Percentiles rank a stretch among this genome's conserved stretches.
Conservation (phyloP, 2,888 invertebrate species). For the Amblyjoppa proteus region DNA sequence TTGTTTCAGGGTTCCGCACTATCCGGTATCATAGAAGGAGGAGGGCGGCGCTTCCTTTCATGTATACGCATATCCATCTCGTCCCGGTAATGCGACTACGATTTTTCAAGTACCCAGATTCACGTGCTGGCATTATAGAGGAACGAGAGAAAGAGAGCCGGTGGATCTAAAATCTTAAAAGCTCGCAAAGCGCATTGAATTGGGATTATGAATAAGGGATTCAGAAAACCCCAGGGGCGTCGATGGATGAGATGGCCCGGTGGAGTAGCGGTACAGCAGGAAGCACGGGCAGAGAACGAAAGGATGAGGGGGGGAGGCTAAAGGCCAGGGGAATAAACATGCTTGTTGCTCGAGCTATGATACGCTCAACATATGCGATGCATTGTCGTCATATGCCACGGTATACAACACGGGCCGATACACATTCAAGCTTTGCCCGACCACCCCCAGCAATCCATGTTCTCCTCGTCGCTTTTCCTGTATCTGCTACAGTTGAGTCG, state of each 20-base stretch:
- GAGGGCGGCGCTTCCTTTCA: conserved; percentile 25
- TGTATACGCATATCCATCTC: conserved; percentile 39
- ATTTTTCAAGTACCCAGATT: conserved; percentile 62
- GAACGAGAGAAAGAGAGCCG: conserved; percentile 11
- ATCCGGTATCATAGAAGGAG: conserved; percentile 2
- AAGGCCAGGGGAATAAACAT: conserved; percentile 78
- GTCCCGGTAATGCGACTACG: conserved; percentile 60
- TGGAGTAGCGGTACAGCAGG: conserved; percentile 24
- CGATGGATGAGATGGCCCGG: conserved; percentile 75
- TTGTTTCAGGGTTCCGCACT: conserved; percentile 30
- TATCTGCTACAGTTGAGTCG: conserved; percentile 8
- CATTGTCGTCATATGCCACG: conserved; percentile 76
- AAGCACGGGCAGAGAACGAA: conserved; percentile 11
- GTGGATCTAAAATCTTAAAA: conserved; percentile 78
- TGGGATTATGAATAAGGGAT: conserved; percentile 82
- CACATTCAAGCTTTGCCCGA: conserved; percentile 41
- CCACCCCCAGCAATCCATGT: not conserved
- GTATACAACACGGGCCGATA: conserved; percentile 49
- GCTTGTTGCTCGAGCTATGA: conserved; percentile 79
- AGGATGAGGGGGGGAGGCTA: conserved; percentile 43
- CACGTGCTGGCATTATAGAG: conserved; percentile 15
- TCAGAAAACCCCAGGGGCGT: conserved; percentile 77
- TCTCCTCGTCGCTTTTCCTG: not conserved
- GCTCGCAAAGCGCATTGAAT: conserved; percentile 82
- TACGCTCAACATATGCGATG: conserved; percentile 80